These are phyloP conservation scores for Fissipunctia ypsillon DNA, from an alignment of 2,888 invertebrate genomes.

Conservation along the genomic window DNA sequence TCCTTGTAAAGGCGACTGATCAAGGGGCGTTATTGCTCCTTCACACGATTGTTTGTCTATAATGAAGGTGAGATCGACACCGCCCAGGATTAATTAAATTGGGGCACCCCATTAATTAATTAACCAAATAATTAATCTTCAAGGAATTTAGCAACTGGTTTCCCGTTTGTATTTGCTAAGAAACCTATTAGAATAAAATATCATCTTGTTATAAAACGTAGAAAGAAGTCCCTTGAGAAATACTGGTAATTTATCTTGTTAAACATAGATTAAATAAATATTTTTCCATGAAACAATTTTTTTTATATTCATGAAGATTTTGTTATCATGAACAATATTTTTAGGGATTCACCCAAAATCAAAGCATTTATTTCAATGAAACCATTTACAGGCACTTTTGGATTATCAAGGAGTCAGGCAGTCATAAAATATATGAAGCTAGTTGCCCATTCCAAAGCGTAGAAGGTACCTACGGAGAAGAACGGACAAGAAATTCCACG, in stretches of 20 bases:
- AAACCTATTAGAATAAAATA: conserved; percentile 27
- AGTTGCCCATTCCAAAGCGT: too few relatives aligned
- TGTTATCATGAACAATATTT: not conserved
- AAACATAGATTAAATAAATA: not conserved
- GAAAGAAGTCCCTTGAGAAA: not conserved
- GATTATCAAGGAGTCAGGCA: too few relatives aligned
- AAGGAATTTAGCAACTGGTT: conserved; percentile 21
- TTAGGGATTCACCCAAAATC: too few relatives aligned
- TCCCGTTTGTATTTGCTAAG: conserved; percentile 25
- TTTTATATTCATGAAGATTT: not conserved
- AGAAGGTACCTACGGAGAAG: too few relatives aligned
- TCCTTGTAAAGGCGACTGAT: conserved; percentile 8
- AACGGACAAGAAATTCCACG: too few relatives aligned
- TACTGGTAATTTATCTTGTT: conserved; percentile 6
- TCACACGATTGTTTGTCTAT: conserved; percentile 10
- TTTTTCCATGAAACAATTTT: not conserved
- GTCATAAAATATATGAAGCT: too few relatives aligned
- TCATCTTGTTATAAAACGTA: not conserved
- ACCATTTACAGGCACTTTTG: too few relatives aligned
- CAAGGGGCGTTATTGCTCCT: conserved; percentile 9
- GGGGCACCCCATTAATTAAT: conserved; percentile 44
- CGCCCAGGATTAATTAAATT: conserved; percentile 46
- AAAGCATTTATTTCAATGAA: too few relatives aligned
- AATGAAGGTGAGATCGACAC: conserved; percentile 40
- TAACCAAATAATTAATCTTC: conserved; percentile 32